These are phyloP conservation scores for Patella ulyssiponensis DNA, from an alignment of 2,888 invertebrate genomes.

Conservation along the genomic window DNA sequence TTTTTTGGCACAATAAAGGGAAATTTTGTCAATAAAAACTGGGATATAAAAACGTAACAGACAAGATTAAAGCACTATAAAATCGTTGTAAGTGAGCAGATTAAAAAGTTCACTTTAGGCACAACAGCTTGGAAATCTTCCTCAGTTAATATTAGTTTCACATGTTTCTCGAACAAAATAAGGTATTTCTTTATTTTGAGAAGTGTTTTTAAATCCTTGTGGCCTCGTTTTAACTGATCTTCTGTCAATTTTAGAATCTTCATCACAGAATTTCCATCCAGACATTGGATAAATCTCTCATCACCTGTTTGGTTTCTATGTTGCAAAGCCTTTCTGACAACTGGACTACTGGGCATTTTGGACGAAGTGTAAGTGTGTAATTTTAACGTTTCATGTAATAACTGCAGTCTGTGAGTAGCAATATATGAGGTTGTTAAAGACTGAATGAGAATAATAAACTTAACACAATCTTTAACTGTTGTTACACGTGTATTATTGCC, in stretches of 20 bases:
- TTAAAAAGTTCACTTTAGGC: slow-evolving; percentile 1
- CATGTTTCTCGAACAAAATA: not conserved
- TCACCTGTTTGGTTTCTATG: not conserved
- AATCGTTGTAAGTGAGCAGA: not conserved
- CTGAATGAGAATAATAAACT: not conserved
- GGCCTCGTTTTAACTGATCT: not conserved
- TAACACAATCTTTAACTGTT: not conserved
- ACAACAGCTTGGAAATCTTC: not conserved
- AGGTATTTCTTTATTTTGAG: not conserved
- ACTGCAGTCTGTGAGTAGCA: not conserved
- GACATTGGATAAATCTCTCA: not conserved
- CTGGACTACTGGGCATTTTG: not conserved
- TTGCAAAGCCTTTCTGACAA: not conserved
- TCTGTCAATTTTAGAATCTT: not conserved
- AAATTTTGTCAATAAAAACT: too few relatives aligned
- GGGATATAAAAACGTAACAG: too few relatives aligned
- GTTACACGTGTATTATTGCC: slow-evolving; percentile 14
- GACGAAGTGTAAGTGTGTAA: not conserved
- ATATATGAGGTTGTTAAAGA: not conserved
- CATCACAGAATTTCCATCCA: not conserved
- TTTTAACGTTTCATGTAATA: not conserved
- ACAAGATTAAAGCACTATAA: too few relatives aligned
- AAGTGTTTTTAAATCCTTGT: not conserved
- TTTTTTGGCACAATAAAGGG: too few relatives aligned
- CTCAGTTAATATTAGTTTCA: not conserved